These are phyloP conservation scores for Nymphalis c-album DNA, from an alignment of 2,888 invertebrate species.

Conservation along the genomic window DNA sequence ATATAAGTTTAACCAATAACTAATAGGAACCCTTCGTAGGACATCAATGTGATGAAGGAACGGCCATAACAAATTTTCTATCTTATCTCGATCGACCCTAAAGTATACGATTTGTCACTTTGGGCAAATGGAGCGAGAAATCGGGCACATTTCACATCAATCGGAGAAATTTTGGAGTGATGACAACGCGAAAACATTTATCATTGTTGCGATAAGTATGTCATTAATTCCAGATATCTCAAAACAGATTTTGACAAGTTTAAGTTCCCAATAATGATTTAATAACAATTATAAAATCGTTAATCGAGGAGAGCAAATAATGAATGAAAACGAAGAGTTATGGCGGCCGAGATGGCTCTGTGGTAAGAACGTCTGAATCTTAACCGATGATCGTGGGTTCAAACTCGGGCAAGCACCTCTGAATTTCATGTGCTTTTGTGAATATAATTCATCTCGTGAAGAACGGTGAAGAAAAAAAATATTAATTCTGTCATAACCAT, in stretches of 20 bases:
- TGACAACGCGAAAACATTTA: background rate
- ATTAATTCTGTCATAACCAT: no score
- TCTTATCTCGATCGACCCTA: slow-evolving; percentile 13
- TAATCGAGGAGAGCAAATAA: no score
- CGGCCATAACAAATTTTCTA: slow-evolving; percentile 16
- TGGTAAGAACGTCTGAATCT: no score
- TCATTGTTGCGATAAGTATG: background rate
- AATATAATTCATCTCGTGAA: no score
- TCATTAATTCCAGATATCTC: background rate
- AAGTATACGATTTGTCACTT: slow-evolving; percentile 21
- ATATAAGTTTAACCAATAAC: background rate
- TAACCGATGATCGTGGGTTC: no score
- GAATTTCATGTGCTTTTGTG: no score
- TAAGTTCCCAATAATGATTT: background rate
- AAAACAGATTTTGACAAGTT: background rate
- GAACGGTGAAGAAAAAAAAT: no score
- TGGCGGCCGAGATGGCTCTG: no score
- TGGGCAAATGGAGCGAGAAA: slow-evolving; percentile 16
- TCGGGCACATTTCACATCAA: slow-evolving; percentile 14
- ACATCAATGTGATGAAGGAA: slow-evolving; percentile 14
- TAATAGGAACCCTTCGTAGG: background rate
- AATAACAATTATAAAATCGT: no score
- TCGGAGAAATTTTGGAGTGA: background rate
- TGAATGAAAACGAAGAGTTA: no score
- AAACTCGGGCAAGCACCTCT: no score